Conservation (phyloP, 2,888 invertebrate genomes). For the Drosophila aldrichi region DNA sequence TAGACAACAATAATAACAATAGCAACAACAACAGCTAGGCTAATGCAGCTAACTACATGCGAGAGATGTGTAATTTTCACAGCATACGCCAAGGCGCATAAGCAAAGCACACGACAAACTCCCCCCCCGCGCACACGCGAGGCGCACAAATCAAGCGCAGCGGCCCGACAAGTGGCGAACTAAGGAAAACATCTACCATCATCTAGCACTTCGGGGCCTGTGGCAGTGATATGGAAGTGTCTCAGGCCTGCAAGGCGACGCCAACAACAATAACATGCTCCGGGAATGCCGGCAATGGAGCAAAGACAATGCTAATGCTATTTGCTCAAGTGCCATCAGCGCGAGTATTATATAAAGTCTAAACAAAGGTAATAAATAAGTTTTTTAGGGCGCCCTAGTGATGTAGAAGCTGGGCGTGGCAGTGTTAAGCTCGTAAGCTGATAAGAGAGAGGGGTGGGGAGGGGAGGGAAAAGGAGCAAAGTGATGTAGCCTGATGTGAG, state of each 20-base stretch:
- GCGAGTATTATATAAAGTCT: conserved; percentile 73
- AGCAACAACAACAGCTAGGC: conserved; percentile 8
- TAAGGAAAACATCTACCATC: conserved; percentile 49
- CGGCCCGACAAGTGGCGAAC: conserved; percentile 37
- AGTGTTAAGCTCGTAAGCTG: conserved; percentile 44
- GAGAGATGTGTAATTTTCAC: conserved; percentile 51
- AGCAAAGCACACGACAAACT: conserved; percentile 36
- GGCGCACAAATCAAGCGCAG: conserved; percentile 68
- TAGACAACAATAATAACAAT: conserved; percentile 10
- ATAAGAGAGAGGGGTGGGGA: conserved; percentile 40
- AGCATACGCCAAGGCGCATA: conserved; percentile 43
- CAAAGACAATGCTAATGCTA: conserved; percentile 68
- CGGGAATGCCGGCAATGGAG: conserved; percentile 12
- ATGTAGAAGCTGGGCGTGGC: conserved; percentile 30
- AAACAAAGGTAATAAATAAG: conserved; percentile 81
- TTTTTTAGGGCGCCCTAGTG: conserved; percentile 58
- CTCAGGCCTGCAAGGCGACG: conserved; percentile 32
- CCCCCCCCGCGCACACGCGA: conserved; percentile 13
- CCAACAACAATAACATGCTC: conserved; percentile 16
- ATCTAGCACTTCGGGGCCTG: conserved; percentile 27
- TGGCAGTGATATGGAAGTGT: conserved; percentile 65
- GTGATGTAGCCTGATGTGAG: conserved; percentile 33
- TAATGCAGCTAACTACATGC: conserved; percentile 28
- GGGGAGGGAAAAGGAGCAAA: background rate
- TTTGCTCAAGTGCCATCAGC: conserved; percentile 71